phyloP scores from a whole-genome alignment of 1,140 invertebrate genomes.

The Trinorchestia longiramus region DNA sequence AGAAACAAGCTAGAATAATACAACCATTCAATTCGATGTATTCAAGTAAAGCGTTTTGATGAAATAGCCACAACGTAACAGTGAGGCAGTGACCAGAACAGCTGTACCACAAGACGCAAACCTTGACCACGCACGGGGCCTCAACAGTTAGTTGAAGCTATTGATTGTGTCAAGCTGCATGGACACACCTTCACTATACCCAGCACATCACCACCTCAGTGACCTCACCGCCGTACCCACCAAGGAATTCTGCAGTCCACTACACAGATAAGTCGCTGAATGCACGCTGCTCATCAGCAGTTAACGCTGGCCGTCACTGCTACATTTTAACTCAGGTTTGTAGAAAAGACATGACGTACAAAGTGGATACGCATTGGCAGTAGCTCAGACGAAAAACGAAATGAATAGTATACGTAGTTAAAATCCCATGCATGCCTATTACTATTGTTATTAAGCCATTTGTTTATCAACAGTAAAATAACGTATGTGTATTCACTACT shows the following conservation, averaged over 20 bases:
- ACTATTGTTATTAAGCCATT: too few relatives aligned
- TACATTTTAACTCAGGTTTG: neutral
- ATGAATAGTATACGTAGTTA: too few relatives aligned
- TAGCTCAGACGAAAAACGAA: too few relatives aligned
- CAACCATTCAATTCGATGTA: too few relatives aligned
- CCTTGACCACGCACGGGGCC: neutral
- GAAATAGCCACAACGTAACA: neutral
- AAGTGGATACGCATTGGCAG: too few relatives aligned
- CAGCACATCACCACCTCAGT: neutral
- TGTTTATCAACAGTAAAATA: too few relatives aligned
- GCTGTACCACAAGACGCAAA: neutral
- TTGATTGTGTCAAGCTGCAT: neutral
- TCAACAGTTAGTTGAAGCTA: neutral
- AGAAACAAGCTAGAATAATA: too few relatives aligned
- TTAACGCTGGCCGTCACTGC: neutral
- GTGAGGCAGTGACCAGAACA: neutral
- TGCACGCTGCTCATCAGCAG: neutral
- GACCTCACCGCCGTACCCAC: neutral
- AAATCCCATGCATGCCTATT: too few relatives aligned
- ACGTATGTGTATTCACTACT: too few relatives aligned
- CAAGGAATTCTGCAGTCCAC: neutral
- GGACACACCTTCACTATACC: neutral
- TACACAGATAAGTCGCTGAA: neutral
- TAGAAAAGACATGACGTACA: too few relatives aligned
- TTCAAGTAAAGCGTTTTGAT: too few relatives aligned